Evolutionary conservation across 2,888 invertebrate species (phyloP), one percentile per base, ranked within the genome.

Genomic region (Anaspis maculata): DNA sequence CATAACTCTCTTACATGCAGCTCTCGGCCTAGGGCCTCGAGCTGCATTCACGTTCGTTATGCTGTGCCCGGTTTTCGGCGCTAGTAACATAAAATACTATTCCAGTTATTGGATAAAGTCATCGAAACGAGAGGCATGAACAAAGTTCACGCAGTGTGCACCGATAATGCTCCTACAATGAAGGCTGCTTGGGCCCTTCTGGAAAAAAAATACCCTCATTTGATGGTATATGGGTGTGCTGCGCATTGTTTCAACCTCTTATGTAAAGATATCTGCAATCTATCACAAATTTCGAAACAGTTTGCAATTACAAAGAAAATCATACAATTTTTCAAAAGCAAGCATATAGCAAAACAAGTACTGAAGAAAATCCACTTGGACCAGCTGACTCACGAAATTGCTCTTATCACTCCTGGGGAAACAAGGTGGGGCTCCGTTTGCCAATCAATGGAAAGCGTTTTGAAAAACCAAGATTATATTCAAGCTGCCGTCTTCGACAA

Each of bases 131-230:
- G 28, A 13, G 34, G 26, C 15, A 9, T 10, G 16, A 14, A 26
- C 2, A 37, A 37, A 21, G 25, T 37, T n/a, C 2, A 11, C n/a
- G n/a, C n/a, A n/a, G n/a, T n/a, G 11, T 19, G 34, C 3, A 34
- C 37, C 4, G 34, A 37, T 25, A 37, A 37, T 23, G 37, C 34
- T 10, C 11, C 15, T 3, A 34, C 25, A 14, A 37, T 35, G 33
- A 27, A 29, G 19, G 28, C 15, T 12, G 32, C 37, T 3, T 37
- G 37, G 33, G 15, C 6, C 5, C 10, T 26, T 4, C 11, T 37
- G 12, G 13, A 32, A 24, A 16, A 21, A 3, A 24, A 13, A 24
- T 37, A 28, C 25, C 32, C 32, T 23, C 36, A 37, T 34, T 14
- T 39, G 9, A 21, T 26, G 13, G 19, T 9, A 27, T 37, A 32